These are phyloP conservation scores for Ladona fulva DNA, from an alignment of 1,140 invertebrate species.

Conservation along the genomic window DNA sequence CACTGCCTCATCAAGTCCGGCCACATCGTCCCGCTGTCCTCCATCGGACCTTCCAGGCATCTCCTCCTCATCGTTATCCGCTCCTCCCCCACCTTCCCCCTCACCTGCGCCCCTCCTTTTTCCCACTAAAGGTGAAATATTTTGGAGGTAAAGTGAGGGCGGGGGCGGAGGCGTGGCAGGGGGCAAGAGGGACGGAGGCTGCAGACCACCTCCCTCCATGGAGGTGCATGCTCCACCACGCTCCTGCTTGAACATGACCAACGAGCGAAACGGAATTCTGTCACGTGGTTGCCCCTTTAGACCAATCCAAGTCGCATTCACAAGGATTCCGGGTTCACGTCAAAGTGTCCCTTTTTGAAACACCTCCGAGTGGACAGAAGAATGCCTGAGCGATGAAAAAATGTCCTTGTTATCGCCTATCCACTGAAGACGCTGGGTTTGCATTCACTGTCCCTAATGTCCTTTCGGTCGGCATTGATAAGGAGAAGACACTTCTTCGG, in stretches of 20 bases:
- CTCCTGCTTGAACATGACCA: constrained; percentile 17
- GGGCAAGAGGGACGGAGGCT: constrained; percentile 33
- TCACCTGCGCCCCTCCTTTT: constrained; percentile 30
- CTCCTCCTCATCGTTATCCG: constrained; percentile 21
- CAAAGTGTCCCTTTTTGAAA: no score
- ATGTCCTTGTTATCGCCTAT: no score
- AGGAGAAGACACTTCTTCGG: no score
- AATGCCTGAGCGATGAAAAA: no score
- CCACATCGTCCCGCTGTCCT: constrained; percentile 15
- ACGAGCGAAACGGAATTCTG: no score
- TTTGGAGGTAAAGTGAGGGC: constrained; percentile 15
- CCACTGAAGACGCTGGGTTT: no score
- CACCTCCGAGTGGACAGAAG: no score
- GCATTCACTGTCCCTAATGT: no score
- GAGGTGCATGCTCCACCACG: constrained; percentile 33
- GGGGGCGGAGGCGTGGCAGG: constrained; percentile 25
- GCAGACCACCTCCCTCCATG: constrained; percentile 28
- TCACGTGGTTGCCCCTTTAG: no score
- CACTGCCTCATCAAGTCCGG: background rate
- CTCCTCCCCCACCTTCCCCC: background rate
- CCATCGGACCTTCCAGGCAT: constrained; percentile 33
- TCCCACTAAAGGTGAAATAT: constrained; percentile 20
- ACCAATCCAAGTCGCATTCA: no score
- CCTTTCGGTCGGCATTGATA: no score
- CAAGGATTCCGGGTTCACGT: no score